Conservation (phyloP, 2,113 vertebrate genomes). For the Hippoglossus stenolepis region DNA sequence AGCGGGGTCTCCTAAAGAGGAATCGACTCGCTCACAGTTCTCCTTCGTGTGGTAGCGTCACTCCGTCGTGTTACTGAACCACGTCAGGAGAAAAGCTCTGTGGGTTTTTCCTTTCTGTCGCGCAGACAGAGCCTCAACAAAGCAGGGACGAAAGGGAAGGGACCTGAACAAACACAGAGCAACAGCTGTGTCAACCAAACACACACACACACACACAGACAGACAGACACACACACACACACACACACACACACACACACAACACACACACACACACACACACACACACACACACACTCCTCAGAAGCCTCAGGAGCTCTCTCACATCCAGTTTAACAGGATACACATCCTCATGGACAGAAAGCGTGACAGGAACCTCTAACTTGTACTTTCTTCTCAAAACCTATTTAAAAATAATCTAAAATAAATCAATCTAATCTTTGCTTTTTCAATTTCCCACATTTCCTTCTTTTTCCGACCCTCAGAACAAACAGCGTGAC, state of each 20-base stretch:
- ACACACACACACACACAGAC: slow-evolving; percentile 16
- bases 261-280: slow-evolving; percentile 22
- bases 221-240: slow-evolving; percentile 6
- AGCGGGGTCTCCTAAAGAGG: no score
- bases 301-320: slow-evolving; percentile 5
- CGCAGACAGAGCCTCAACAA: slow-evolving; percentile 43
- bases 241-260: slow-evolving; percentile 8
- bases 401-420: no score
- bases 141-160: slow-evolving; percentile 28
- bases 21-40: no score
- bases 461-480: no score
- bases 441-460: no score
- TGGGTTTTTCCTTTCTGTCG: slow-evolving; percentile 45
- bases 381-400: not conserved
- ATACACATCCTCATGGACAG: slow-evolving; percentile 34
- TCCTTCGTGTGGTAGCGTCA: no score
- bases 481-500: no score
- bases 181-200: slow-evolving; percentile 76
- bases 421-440: no score
- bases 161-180: slow-evolving; percentile 65
- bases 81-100: not conserved
- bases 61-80: not conserved
- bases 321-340: slow-evolving; percentile 51
- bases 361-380: not conserved
- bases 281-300: slow-evolving; percentile 5